Evolutionary conservation across 2,888 invertebrate species (phyloP).

Genomic region (Drosophila silvestris): DNA sequence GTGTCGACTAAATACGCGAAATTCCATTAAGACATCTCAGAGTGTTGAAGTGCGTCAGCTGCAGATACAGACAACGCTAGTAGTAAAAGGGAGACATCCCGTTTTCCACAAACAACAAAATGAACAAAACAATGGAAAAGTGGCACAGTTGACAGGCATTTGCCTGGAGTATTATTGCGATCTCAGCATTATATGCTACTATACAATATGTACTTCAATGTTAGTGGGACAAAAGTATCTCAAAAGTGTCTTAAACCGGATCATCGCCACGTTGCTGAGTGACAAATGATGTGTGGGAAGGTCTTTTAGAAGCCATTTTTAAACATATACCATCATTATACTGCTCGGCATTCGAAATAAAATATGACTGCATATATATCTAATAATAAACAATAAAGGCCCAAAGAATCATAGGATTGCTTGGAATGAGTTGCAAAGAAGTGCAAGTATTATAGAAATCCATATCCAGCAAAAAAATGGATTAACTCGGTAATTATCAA

Average conservation of each 20-base stretch:
- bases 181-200: conserved; percentile 2
- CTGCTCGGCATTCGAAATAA: not conserved
- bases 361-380: not conserved
- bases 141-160: conserved; percentile 11
- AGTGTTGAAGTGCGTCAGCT: conserved; percentile 13
- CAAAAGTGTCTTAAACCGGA: not conserved
- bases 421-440: not conserved
- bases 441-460: not conserved
- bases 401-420: not conserved
- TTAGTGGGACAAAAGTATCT: too few relatives aligned
- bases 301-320: not conserved
- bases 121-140: not conserved
- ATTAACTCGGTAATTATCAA: conserved; percentile 8
- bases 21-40: conserved; percentile 1
- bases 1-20: not conserved
- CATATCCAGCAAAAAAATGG: not conserved
- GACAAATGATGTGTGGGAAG: not conserved
- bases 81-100: not conserved
- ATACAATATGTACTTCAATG: not conserved
- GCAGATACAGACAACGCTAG: conserved; percentile 1
- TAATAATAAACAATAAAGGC: not conserved
- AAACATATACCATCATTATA: not conserved
- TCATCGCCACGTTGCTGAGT: not conserved
- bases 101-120: conserved; percentile 4
- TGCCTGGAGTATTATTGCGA: conserved; percentile 38